Conservation (phyloP, 2,797 vertebrate genomes). For the Acanthurus tractus region DNA sequence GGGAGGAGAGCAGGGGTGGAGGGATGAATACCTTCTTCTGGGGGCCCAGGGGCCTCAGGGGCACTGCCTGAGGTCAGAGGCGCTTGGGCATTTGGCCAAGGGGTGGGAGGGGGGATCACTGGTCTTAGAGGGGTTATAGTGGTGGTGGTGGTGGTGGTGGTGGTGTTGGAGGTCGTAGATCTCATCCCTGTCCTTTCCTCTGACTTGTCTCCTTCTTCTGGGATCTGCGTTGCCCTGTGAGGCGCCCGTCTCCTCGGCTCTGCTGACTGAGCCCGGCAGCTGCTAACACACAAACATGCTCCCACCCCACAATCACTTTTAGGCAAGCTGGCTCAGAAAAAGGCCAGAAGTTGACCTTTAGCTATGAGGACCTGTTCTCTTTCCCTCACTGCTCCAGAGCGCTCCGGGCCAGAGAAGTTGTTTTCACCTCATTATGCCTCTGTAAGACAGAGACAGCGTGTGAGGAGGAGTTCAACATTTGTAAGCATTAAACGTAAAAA, state of each 20-base stretch:
- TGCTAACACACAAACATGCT: constrained; percentile 51
- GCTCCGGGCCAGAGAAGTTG: constrained; percentile 33
- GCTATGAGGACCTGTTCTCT: constrained; percentile 71
- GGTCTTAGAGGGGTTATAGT: constrained; percentile 32
- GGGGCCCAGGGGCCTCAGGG: constrained; percentile 59
- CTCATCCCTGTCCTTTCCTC: constrained; percentile 44
- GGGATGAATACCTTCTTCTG: constrained; percentile 65
- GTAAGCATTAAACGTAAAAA: constrained; percentile 25
- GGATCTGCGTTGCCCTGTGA: constrained; percentile 30
- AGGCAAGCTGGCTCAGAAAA: constrained; percentile 63
- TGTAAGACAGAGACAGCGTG: constrained; percentile 31
- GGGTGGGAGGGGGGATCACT: not conserved
- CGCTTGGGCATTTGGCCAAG: not conserved
- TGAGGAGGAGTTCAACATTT: constrained; percentile 26
- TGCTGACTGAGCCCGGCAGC: constrained; percentile 57
- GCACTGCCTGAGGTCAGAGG: constrained; percentile 65
- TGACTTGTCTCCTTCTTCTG: constrained; percentile 52
- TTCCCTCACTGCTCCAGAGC: constrained; percentile 13
- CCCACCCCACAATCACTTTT: constrained; percentile 39
- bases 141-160: not conserved
- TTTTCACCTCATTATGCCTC: constrained; percentile 68
- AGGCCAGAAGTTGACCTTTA: constrained; percentile 81
- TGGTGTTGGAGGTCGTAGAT: constrained; percentile 30
- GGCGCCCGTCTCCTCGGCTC: constrained; percentile 42
- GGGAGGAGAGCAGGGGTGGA: constrained; percentile 23